Base-by-base conservation (phyloP, 2,888 invertebrate genomes). In the Drosophila sordidula region DNA sequence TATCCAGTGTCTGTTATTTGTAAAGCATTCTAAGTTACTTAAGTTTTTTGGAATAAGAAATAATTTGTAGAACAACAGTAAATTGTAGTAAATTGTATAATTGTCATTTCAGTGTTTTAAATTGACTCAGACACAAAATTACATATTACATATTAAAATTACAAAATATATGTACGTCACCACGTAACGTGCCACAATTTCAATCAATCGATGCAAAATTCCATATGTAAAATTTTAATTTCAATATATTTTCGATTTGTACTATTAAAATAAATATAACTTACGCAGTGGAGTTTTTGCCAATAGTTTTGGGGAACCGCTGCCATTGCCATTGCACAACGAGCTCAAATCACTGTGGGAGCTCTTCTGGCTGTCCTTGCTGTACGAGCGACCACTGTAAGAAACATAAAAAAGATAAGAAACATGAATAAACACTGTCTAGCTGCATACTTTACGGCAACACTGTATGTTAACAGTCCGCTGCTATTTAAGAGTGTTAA, bases 261-360 rank as follows among this genome's bases (percentile, higher is more conserved):
- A 3, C 34, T 38, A 16, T 6, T 6, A 2, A 14, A 32, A 18
- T 11, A 29, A 25, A 25, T 6, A 4, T 5, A 77, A 93, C 93
- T 93, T 90, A 93, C 94, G 93, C 90, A 93, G 57, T 69, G 91
- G 90, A 88, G 87, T 93, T 93, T 91, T 94, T 93, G 87, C 93
- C 93, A 69, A 93, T 86, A 87, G 64, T 78, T 91, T 92, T 1
- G 90, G 90, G 59, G 90, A 92, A 52, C 80, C 87, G 66, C 73
- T 50, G 49, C 79, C 79, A 66, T 62, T 77, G 65, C 82, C 85
- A 71, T 94, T 94, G 8, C 75, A 75, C 58, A 80, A 92, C 88
- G 94, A 93, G 89, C 93, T 94, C 86, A 95, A 93, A 91, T 95
- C 95, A 87, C 95, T 95, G 90, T 95, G 94, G 1, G 95, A 95